Evolutionary conservation across 1,140 invertebrate species (phyloP).

Genomic region (Cephus cinctus): DNA sequence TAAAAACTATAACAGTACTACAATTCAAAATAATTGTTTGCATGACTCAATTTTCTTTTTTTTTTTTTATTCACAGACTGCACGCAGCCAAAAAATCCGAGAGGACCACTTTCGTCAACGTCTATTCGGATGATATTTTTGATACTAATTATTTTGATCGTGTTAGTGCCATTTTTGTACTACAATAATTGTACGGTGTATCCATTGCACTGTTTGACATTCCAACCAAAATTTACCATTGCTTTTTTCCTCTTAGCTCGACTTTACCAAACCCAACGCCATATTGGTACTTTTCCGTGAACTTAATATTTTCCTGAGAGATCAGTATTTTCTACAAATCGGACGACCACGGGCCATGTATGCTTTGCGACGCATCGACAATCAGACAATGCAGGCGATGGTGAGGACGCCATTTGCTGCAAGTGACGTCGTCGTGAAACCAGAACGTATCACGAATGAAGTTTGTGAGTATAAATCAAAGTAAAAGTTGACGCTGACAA

Average conservation of each 20-base stretch:
- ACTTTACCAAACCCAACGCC: slow-evolving; percentile 12
- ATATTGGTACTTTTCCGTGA: slow-evolving; percentile 14
- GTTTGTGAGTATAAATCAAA: slow-evolving; percentile 15
- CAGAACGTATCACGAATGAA: slow-evolving; percentile 12
- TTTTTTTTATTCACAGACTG: not conserved
- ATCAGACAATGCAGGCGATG: slow-evolving; percentile 6
- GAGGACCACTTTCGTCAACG: slow-evolving; percentile 8
- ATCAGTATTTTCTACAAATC: slow-evolving; percentile 16
- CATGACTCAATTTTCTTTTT: too few species aligned
- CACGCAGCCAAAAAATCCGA: slow-evolving; percentile 9
- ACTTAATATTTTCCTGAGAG: slow-evolving; percentile 16
- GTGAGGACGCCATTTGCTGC: slow-evolving; percentile 12
- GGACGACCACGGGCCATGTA: slow-evolving; percentile 14
- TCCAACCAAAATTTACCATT: too few species aligned
- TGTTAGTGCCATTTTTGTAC: slow-evolving; percentile 11
- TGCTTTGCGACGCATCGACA: not conserved
- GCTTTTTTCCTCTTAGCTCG: too few species aligned
- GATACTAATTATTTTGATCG: slow-evolving; percentile 16
- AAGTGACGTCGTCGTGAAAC: slow-evolving; percentile 5
- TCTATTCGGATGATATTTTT: slow-evolving; percentile 14
- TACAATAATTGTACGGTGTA: too few species aligned
- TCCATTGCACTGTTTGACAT: too few species aligned
- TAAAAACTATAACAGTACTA: too few species aligned
- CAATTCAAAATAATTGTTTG: too few species aligned
- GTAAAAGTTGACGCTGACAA: too few species aligned